A percentile compares a stretch with the other conserved stretches of the same genome.
Evolutionary conservation across 2,888 invertebrate genomes (phyloP).

Genomic region (Drosophila pseudotalamancana): DNA sequence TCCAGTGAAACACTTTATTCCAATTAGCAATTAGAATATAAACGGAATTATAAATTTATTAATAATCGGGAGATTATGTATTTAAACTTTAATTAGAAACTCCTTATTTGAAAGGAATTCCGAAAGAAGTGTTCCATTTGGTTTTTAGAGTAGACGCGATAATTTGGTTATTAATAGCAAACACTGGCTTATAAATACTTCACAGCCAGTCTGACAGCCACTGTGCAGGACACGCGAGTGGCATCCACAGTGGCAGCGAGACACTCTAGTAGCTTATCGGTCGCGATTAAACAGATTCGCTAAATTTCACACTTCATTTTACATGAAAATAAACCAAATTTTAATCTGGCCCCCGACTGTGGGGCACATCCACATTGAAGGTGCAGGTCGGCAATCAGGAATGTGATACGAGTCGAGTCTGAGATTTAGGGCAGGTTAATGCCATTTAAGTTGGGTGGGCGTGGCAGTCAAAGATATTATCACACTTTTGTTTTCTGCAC

Average conservation of each 20-base stretch:
- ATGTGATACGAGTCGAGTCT: constrained; percentile 10
- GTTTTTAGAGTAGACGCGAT: constrained; percentile 1
- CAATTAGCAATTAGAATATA: no score
- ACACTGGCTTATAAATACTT: not conserved
- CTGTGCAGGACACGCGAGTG: constrained; percentile 48
- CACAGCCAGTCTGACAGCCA: constrained; percentile 29
- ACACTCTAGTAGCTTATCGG: constrained; percentile 53
- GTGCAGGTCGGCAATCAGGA: constrained; percentile 8
- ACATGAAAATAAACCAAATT: constrained; percentile 66
- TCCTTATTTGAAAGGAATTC: not conserved
- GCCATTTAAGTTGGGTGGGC: constrained; percentile 25
- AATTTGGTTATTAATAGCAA: constrained; percentile 1
- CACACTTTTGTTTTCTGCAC: constrained; percentile 78
- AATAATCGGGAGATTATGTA: constrained; percentile 6
- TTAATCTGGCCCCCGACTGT: constrained; percentile 31
- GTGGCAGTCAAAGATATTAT: constrained; percentile 41
- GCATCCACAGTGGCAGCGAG: constrained; percentile 34
- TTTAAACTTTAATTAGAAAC: not conserved
- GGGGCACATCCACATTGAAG: constrained; percentile 6
- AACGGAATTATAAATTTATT: constrained; percentile 13
- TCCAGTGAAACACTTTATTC: no score
- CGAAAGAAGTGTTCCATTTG: not conserved
- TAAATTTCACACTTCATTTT: constrained; percentile 79
- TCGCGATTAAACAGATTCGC: constrained; percentile 75
- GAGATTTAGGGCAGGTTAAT: not conserved